Evolutionary conservation across 2,888 invertebrate genomes (phyloP).

Genomic region (Linyphia triangularis): DNA sequence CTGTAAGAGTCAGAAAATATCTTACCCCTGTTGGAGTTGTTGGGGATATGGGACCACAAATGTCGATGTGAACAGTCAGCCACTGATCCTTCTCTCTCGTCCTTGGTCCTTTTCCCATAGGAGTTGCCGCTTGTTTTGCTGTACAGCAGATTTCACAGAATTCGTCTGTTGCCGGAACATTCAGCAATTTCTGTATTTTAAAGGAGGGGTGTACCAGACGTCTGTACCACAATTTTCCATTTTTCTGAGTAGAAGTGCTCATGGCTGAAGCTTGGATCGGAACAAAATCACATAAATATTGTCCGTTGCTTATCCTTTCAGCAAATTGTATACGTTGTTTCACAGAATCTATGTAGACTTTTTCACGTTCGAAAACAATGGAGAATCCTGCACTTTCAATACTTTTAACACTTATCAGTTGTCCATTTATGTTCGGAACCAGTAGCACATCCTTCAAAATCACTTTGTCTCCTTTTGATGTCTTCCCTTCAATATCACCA

Average conservation of each 20-base stretch:
- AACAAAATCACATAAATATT: not conserved
- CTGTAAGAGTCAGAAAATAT: slow-evolving; percentile 26
- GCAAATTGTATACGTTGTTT: not conserved
- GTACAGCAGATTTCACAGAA: slow-evolving; percentile 22
- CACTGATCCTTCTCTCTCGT: not conserved
- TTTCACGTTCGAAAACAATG: not conserved
- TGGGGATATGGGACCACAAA: not conserved
- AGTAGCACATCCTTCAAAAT: not conserved
- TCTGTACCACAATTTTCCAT: slow-evolving; percentile 8
- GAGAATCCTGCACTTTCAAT: not conserved
- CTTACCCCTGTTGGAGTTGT: not conserved
- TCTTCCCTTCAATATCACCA: not conserved
- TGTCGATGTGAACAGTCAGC: not conserved
- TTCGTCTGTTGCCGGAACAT: not conserved
- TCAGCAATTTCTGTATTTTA: not conserved
- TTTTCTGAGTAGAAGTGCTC: not conserved
- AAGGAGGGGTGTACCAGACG: not conserved
- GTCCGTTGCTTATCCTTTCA: not conserved
- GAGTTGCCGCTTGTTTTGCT: slow-evolving; percentile 22
- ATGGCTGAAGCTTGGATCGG: not conserved
- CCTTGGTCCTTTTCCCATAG: not conserved
- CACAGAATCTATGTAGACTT: not conserved
- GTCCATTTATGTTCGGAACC: not conserved
- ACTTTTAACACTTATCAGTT: not conserved
- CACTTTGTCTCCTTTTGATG: not conserved